These are phyloP conservation scores for Leistus spinibarbis DNA, from an alignment of 2,888 invertebrate genomes.

Conservation along the genomic window DNA sequence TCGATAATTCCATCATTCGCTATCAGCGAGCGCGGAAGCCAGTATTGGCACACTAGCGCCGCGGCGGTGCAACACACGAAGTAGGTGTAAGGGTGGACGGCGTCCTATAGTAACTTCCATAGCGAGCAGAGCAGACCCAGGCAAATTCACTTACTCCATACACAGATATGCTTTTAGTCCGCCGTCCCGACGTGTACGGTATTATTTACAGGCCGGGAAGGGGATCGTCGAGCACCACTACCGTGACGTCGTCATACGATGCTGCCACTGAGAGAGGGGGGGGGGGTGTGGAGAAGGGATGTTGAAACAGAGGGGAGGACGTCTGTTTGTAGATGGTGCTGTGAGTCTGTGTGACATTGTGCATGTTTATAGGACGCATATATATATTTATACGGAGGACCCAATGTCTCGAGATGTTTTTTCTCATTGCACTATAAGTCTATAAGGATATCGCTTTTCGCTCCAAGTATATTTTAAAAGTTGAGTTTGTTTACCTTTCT, in stretches of 20 bases:
- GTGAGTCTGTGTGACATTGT: constrained; percentile 2
- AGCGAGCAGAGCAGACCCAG: constrained; percentile 45
- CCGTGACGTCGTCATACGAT: neutral
- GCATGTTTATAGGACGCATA: neutral
- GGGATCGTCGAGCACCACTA: neutral
- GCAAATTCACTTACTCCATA: constrained; percentile 58
- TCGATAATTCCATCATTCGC: constrained; percentile 39
- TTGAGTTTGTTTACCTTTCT: neutral
- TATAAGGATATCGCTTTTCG: neutral
- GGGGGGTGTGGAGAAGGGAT: neutral
- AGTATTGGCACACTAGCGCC: neutral
- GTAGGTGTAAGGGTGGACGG: neutral
- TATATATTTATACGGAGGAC: neutral
- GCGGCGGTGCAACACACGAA: neutral
- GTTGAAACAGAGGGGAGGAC: neutral
- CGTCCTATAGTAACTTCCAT: neutral
- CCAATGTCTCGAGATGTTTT: neutral
- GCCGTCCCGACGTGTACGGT: constrained; percentile 41
- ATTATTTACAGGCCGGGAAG: constrained; percentile 32
- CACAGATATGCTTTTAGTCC: constrained; percentile 57
- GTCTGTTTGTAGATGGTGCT: neutral
- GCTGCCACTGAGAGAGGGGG: neutral
- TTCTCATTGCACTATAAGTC: neutral
- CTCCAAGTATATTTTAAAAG: neutral
- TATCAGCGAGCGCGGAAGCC: constrained; percentile 39